phyloP scores from a whole-genome alignment of 2,797 vertebrate species.

The Eospalax fontanierii region DNA sequence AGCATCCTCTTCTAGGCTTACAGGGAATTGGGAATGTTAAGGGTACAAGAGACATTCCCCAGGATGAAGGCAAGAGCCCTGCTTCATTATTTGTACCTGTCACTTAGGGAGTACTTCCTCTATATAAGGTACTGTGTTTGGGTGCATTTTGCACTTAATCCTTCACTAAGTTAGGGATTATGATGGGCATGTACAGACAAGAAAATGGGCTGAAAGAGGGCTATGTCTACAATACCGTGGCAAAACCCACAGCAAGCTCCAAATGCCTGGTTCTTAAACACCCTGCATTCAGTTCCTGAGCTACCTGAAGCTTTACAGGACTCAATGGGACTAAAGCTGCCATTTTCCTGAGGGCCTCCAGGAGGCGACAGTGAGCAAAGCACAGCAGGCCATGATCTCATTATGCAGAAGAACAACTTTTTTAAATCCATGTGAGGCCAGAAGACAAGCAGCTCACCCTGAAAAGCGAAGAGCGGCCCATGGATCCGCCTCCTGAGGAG shows the following conservation, averaged over 20 bases:
- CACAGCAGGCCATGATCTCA: not conserved
- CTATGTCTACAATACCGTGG: not conserved
- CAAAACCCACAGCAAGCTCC: not conserved
- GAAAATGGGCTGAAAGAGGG: not conserved
- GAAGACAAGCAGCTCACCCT: not conserved
- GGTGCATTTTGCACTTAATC: not conserved
- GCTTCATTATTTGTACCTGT: not conserved
- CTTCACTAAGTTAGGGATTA: not conserved
- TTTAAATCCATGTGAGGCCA: not conserved
- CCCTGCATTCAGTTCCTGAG: not conserved
- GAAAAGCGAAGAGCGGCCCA: not conserved
- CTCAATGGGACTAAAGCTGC: not conserved
- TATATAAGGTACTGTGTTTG: accelerated
- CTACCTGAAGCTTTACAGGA: not conserved
- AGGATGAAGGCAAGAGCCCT: not conserved
- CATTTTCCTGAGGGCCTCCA: not conserved
- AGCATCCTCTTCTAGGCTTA: not conserved
- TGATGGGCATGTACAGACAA: not conserved
- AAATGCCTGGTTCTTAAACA: not conserved
- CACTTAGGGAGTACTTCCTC: not conserved
- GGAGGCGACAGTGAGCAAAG: not conserved
- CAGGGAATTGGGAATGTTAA: not conserved
- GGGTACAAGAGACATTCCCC: not conserved
- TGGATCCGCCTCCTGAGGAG: not conserved
- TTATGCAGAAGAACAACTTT: not conserved